A percentile compares a stretch with the other conserved stretches of the same genome.
Evolutionary conservation across 2,888 invertebrate species (phyloP).

Genomic region (Coremacera marginata): DNA sequence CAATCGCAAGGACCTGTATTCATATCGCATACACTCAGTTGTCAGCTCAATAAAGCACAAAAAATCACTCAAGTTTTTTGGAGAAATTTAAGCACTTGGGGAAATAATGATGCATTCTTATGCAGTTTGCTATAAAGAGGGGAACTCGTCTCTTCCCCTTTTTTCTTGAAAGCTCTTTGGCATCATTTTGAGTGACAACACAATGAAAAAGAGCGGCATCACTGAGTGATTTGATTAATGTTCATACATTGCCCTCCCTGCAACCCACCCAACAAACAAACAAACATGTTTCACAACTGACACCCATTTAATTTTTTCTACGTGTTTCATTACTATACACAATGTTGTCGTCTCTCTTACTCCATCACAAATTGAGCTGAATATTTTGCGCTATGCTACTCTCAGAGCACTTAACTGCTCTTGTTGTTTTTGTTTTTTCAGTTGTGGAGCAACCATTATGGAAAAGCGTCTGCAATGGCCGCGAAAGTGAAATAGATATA

Average conservation of each 20-base stretch:
- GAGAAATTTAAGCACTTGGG: too few relatives aligned
- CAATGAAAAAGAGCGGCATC: neutral
- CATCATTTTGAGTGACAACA: constrained; percentile 21
- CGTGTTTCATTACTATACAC: neutral
- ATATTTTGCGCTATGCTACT: constrained; percentile 1
- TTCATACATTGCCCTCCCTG: neutral
- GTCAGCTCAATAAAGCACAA: neutral
- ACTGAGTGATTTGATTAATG: constrained; percentile 35
- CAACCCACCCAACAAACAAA: neutral
- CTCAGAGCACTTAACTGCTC: neutral
- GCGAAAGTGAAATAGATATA: constrained; percentile 69
- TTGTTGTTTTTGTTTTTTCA: constrained; percentile 48
- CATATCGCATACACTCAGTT: too few relatives aligned
- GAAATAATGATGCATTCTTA: neutral
- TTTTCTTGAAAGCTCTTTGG: neutral
- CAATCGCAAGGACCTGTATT: neutral
- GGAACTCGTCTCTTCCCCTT: neutral
- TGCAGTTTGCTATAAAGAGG: constrained; percentile 29
- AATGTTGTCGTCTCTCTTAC: constrained; percentile 27
- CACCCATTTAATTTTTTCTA: constrained; percentile 46
- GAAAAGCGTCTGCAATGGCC: constrained; percentile 53
- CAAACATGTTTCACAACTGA: neutral
- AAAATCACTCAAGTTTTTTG: neutral
- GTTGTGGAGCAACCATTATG: constrained; percentile 58
- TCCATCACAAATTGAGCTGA: neutral